phyloP scores from a whole-genome alignment of 2,113 vertebrate genomes.

The Elachura formosa region DNA sequence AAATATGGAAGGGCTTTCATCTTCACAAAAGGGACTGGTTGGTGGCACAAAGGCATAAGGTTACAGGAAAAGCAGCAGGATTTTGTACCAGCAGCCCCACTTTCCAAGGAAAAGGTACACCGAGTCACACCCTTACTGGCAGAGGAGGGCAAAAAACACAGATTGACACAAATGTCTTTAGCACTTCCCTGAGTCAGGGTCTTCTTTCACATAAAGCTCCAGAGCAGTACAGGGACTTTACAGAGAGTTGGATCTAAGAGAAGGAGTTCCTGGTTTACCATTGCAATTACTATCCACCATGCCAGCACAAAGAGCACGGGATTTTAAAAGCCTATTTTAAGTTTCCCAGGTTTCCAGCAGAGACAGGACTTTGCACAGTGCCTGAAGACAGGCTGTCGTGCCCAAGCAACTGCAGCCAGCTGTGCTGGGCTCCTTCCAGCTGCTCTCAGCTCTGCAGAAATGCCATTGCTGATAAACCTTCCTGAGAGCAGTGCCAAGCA shows the following conservation, averaged over 20 bases:
- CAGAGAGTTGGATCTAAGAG: neutral
- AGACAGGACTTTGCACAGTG: neutral
- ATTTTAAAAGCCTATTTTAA: neutral
- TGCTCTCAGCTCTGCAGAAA: neutral
- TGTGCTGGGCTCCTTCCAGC: neutral
- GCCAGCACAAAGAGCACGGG: neutral
- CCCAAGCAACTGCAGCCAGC: neutral
- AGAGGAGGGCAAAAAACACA: neutral
- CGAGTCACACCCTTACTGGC: fast-evolving
- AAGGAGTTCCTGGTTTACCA: neutral
- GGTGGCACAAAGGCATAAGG: neutral
- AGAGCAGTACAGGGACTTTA: neutral
- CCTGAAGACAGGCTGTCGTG: neutral
- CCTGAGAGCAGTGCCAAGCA: neutral
- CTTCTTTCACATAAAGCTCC: neutral
- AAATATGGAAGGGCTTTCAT: neutral
- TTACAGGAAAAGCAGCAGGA: neutral
- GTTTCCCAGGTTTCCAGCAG: neutral
- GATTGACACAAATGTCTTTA: neutral
- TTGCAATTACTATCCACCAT: neutral
- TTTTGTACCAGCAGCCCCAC: neutral
- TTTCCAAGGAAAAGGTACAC: neutral
- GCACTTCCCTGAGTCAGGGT: neutral
- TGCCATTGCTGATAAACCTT: neutral
- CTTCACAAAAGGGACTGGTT: neutral